Percentiles rank a stretch among this genome's conserved stretches.
Evolutionary conservation across 1,140 invertebrate genomes (phyloP).

Genomic region (Littorina saxatilis): DNA sequence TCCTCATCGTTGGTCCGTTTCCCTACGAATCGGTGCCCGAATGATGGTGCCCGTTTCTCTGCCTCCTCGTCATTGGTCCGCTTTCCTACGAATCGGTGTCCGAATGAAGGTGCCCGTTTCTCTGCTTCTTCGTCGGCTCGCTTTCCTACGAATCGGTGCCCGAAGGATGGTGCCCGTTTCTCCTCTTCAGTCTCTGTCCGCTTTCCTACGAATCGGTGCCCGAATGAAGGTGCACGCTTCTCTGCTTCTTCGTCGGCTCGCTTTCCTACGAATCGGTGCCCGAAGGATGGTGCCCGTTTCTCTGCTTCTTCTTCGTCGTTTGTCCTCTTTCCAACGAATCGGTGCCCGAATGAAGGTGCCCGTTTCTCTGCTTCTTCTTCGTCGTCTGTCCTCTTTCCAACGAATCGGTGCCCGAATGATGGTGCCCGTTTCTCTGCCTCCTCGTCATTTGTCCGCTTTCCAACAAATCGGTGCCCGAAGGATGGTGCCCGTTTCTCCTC

Average conservation of each 20-base stretch:
- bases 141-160: slow-evolving; percentile 27
- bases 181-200: not conserved
- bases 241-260: not conserved
- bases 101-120: not conserved
- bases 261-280: slow-evolving; percentile 1
- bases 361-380: not conserved
- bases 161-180: not conserved
- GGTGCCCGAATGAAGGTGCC: not conserved
- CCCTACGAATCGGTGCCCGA: not conserved
- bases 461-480: not conserved
- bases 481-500: not conserved
- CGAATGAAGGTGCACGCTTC: not conserved
- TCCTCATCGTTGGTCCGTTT: not conserved
- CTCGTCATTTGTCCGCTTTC: not conserved
- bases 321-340: slow-evolving; percentile 31
- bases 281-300: not conserved
- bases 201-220: slow-evolving; percentile 39
- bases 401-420: slow-evolving; percentile 29
- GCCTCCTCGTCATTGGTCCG: not conserved
- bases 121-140: not conserved
- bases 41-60: not conserved
- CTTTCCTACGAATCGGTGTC: slow-evolving; percentile 15
- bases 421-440: slow-evolving; percentile 7
- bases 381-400: slow-evolving; percentile 10
- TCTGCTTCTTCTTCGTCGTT: not conserved